Evolutionary conservation across 2,797 vertebrate genomes (phyloP), one percentile per base, ranked within the genome.

Genomic region (Martes flavigula): DNA sequence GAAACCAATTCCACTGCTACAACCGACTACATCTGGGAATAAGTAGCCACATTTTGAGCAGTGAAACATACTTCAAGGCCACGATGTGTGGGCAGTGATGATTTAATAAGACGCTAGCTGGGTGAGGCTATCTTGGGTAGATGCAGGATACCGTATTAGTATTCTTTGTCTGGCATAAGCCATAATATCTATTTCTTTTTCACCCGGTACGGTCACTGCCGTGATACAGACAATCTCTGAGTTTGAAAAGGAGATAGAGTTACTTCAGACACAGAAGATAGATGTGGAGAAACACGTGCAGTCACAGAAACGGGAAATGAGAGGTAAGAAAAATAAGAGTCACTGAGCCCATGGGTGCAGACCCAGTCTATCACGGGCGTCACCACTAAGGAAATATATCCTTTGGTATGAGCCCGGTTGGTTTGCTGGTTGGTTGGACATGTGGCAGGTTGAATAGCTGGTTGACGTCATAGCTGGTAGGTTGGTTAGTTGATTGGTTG

Each of bases 191-290:
- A 2, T 32, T 72, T 96, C 88, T 82, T 82, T n/a, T 84, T 86
- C 64, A 72, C 60, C 25, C 21, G 32, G 18, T 78, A 38, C 0
- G 5, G 5, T 66, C 77, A 13, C 35, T 58, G 58, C 85, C 79
- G 77, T 94, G 64, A 88, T 95, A 90, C 97, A 99, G 99, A 98
- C 98, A 96, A 99, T 99, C 96, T 99, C 99, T 0, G 99, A 99
- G 92, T 98, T 99, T 48, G 99, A 99, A 94, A 99, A 99, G 97
- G 99, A 99, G 94, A 99, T 99, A 17, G 99, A 99, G 97, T 99
- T 99, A 94, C 98, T 99, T 81, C 99, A 99, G 87, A 98, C 97
- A 32, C 99, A 99, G 97, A 99, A 98, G 94, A 89, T 99, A 97
- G 99, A 99, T 82, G 97, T 99, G 87, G 99, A 99, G 38, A 99